Evolutionary conservation across 2,797 vertebrate species (phyloP).

Genomic region (Eulemur albifrons): DNA sequence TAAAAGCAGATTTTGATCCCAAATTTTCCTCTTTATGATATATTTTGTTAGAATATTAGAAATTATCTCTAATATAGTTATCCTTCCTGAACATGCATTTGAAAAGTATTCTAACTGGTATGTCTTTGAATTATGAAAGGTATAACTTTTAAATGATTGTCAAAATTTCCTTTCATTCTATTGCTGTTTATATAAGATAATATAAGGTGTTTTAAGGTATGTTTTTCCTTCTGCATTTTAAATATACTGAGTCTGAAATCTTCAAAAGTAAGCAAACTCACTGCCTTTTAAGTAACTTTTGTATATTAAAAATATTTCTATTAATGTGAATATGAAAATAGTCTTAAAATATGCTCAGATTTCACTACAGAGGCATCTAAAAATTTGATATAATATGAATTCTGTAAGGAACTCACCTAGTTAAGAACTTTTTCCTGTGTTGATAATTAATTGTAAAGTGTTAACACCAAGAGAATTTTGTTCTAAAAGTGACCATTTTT

Average conservation of each 20-base stretch:
- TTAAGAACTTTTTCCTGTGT: not conserved
- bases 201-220: not conserved
- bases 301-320: not conserved
- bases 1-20: not conserved
- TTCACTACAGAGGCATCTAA: not conserved
- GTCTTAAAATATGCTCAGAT: constrained; percentile 35
- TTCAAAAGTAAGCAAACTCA: constrained; percentile 20
- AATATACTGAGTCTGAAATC: constrained; percentile 31
- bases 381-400: not conserved
- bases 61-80: not conserved
- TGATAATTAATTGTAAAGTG: not conserved
- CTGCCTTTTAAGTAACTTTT: constrained; percentile 35
- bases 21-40: not conserved
- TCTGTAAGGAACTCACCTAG: not conserved
- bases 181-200: constrained; percentile 18
- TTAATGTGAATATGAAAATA: not conserved
- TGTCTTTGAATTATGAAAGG: not conserved
- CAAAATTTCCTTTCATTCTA: not conserved
- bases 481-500: not conserved
- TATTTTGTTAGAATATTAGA: not conserved
- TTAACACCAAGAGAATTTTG: constrained; percentile 4
- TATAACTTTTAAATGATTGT: not conserved
- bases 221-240: not conserved
- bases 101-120: not conserved
- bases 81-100: not conserved